phyloP scores from a whole-genome alignment of 2,797 vertebrate genomes.

The Lagorchestes hirsutus region DNA sequence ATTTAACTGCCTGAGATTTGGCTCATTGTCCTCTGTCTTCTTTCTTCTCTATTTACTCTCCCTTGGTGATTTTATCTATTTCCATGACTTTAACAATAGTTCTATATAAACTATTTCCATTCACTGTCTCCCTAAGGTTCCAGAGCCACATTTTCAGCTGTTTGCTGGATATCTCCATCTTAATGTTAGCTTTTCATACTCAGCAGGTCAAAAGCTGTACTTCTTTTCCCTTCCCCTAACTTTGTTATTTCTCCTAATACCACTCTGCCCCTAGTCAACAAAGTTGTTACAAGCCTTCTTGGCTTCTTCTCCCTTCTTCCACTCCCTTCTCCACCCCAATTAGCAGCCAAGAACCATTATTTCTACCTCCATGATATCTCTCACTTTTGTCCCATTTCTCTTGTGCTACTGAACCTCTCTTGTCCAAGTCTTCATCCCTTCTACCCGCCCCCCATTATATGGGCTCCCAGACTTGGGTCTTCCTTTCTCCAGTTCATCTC shows the following conservation, averaged over 20 bases:
- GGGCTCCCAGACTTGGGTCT: neutral
- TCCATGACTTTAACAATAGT: neutral
- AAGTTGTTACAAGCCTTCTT: too few relatives aligned
- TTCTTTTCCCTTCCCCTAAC: neutral
- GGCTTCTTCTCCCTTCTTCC: neutral
- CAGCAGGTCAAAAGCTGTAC: neutral
- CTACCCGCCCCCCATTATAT: neutral
- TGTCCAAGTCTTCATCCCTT: neutral
- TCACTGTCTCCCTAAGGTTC: neutral
- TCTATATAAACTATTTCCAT: neutral
- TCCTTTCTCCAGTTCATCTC: neutral
- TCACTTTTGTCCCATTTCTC: too few relatives aligned
- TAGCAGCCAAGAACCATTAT: neutral
- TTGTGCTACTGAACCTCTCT: neutral
- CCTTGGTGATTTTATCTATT: neutral
- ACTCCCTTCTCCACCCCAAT: neutral
- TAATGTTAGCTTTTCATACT: neutral
- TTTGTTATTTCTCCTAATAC: too few relatives aligned
- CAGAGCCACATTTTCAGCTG: neutral
- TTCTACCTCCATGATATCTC: too few relatives aligned
- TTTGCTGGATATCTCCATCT: neutral
- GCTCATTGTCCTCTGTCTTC: neutral
- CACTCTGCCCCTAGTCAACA: too few relatives aligned
- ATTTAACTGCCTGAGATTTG: neutral
- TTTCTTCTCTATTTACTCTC: neutral